phyloP scores from a whole-genome alignment of 2,888 invertebrate species.

The Ophioninae sp. region DNA sequence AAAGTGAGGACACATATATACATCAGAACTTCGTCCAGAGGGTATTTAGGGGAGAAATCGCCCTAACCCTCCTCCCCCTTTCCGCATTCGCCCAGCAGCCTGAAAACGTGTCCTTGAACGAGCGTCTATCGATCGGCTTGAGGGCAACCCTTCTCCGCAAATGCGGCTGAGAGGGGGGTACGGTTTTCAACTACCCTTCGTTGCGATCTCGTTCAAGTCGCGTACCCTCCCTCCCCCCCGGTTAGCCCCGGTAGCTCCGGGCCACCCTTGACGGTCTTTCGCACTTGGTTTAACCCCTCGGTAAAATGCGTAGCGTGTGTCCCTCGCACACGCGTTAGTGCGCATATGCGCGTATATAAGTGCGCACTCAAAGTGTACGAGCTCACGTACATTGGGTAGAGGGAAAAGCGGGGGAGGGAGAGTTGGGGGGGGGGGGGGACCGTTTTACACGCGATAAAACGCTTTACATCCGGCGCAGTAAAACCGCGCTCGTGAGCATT shows the following conservation, averaged over 20 bases:
- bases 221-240: constrained; percentile 30
- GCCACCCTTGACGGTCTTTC: constrained; percentile 30
- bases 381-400: background rate
- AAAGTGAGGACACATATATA: constrained; percentile 37
- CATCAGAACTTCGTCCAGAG: constrained; percentile 40
- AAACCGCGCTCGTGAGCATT: constrained; percentile 53
- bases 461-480: constrained; percentile 56
- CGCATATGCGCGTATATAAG: constrained; percentile 8
- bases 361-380: constrained; percentile 31
- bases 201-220: constrained; percentile 50
- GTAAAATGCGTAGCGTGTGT: constrained; percentile 46
- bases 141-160: constrained; percentile 63
- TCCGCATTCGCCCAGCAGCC: constrained; percentile 27
- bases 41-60: constrained; percentile 45
- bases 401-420: background rate
- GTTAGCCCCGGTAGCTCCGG: background rate
- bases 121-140: constrained; percentile 61
- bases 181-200: constrained; percentile 55
- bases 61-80: background rate
- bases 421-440: constrained; percentile 15
- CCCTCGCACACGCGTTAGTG: constrained; percentile 19
- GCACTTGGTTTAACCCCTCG: constrained; percentile 52
- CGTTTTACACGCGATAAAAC: constrained; percentile 61
- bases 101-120: constrained; percentile 65
- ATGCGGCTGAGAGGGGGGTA: constrained; percentile 53